Evolutionary conservation across 2,113 vertebrate genomes (phyloP).

Genomic region (Strigops habroptila): DNA sequence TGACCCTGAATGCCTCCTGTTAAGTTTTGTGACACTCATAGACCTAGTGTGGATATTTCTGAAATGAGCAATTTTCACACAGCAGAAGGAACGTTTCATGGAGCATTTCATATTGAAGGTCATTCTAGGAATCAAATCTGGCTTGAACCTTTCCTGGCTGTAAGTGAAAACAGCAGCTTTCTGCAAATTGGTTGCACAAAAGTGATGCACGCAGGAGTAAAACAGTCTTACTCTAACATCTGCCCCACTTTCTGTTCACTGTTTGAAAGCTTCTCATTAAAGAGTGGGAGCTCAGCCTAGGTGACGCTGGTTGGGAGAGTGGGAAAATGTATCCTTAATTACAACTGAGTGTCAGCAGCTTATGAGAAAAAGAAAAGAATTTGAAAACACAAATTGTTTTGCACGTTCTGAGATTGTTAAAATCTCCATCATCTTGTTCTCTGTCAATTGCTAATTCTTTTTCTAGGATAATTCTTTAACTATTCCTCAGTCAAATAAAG

Average conservation of each 20-base stretch:
- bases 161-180: not conserved
- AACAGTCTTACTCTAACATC: not conserved
- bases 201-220: not conserved
- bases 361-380: not conserved
- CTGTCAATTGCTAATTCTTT: not conserved
- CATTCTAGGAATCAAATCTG: not conserved
- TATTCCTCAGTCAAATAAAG: not conserved
- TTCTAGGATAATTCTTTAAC: not conserved
- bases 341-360: not conserved
- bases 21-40: not conserved
- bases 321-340: not conserved
- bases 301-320: not conserved
- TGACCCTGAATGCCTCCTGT: not conserved
- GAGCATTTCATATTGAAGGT: not conserved
- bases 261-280: not conserved
- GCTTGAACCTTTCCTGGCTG: not conserved
- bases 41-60: not conserved
- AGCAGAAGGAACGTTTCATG: not conserved
- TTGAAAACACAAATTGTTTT: not conserved
- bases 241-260: not conserved
- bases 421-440: not conserved
- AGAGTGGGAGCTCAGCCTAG: not conserved
- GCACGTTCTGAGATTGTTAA: not conserved
- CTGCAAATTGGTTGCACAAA: not conserved
- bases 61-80: conserved; percentile 7